Base-by-base conservation (phyloP, 2,113 vertebrate genomes). In the Syrrhaptes paradoxus region DNA sequence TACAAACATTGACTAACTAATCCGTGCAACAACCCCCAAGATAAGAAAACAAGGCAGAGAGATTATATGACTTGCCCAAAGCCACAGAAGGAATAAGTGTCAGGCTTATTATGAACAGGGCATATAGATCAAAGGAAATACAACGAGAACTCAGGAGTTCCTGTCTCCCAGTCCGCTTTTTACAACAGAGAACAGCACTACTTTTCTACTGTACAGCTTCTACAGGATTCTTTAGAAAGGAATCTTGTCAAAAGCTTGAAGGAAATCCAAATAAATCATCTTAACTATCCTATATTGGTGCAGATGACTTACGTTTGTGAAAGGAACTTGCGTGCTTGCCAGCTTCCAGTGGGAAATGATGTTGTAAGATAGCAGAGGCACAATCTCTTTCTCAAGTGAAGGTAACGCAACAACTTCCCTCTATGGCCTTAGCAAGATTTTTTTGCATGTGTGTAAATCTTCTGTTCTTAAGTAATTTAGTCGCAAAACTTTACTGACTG, bases 31-130 rank as follows among this genome's bases (percentile, higher is more conserved):
- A 83, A 19, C 83, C 93, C 79, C 73, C 34, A 65, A 89, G 93
- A 93, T 0, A 94, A 67, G 85, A 96, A 90, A 96, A 88, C 0
- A 28, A 92, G 95, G 88, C 93, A 75, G 80, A 90, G 78, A 90
- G 92, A 95, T 95, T 96, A 90, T 94, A 87, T 75, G 88, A 78
- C 75, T 97, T 94, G 79, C 85, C 85, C 78, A 96, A 90, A 95
- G 92, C 93, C 70, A 90, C 80, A 78, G 57, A 52, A 93, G 79
- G 85, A 94, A 87, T 95, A 93, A 95, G 61, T 89, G 95, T 95
- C 85, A 93, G 86, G 76, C 62, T 14, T 92, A 68, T 87, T 93
- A 93, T 89, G 85, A 84, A 43, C n/a, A 75, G 80, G 88, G 61
- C 73, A 75, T 67, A 49, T 13, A 92, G 90, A 95, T 94, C 79